These are phyloP conservation scores for Ennomos fuscantarius DNA, from an alignment of 2,888 invertebrate species.

Conservation along the genomic window DNA sequence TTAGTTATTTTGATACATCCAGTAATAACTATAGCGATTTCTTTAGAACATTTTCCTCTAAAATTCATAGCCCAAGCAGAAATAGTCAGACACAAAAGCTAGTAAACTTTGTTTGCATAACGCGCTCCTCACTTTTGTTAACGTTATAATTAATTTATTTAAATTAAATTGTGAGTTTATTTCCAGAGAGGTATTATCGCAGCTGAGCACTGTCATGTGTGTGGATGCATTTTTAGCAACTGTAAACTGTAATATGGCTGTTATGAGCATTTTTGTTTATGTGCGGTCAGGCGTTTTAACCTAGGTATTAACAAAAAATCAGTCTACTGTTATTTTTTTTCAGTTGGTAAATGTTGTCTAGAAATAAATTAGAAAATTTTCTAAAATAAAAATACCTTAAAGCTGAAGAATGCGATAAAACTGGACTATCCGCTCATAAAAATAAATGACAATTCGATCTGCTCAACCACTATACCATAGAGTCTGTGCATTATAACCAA, in stretches of 20 bases:
- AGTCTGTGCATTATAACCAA: too few relatives aligned
- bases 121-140: slow-evolving; percentile 49
- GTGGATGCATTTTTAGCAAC: slow-evolving; percentile 15
- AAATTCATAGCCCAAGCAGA: neutral
- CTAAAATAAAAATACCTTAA: too few relatives aligned
- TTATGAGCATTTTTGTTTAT: slow-evolving; percentile 17
- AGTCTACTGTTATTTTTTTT: too few relatives aligned
- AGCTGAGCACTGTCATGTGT: slow-evolving; percentile 3
- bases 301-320: neutral
- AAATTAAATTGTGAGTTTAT: slow-evolving; percentile 31
- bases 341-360: too few relatives aligned
- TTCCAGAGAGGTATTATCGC: slow-evolving; percentile 9
- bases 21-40: neutral
- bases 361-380: too few relatives aligned
- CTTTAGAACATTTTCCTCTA: neutral
- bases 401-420: too few relatives aligned
- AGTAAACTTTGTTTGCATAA: slow-evolving; percentile 44
- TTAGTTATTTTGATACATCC: too few relatives aligned
- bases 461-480: too few relatives aligned
- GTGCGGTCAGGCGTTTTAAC: slow-evolving; percentile 8
- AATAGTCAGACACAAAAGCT: neutral
- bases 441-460: too few relatives aligned
- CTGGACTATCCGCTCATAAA: too few relatives aligned
- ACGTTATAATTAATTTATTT: slow-evolving; percentile 48
- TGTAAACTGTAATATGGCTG: slow-evolving; percentile 4